Conservation (phyloP, 2,797 vertebrate species). For the Psittacula echo region DNA sequence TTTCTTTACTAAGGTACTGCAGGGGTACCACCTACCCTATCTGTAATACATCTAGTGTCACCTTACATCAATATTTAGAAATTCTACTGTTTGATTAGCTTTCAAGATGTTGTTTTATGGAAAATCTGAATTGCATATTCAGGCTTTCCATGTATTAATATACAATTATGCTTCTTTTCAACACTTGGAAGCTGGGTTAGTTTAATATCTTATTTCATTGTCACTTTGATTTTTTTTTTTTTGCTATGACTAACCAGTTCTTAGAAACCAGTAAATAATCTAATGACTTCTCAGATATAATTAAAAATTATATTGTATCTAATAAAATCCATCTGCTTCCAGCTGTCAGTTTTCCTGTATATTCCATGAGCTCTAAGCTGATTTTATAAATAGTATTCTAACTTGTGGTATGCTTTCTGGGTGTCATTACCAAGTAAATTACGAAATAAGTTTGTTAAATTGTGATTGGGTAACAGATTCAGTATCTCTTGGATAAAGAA, state of each 20-base stretch:
- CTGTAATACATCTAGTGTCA: background rate
- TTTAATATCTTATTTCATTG: background rate
- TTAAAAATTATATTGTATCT: background rate
- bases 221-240: background rate
- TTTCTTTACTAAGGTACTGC: background rate
- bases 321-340: background rate
- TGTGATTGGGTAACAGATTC: background rate
- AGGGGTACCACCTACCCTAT: background rate
- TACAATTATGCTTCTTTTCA: background rate
- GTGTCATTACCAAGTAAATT: background rate
- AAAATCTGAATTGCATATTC: background rate
- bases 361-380: background rate
- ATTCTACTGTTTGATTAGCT: background rate
- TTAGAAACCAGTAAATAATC: background rate
- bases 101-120: background rate
- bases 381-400: background rate
- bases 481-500: background rate
- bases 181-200: background rate
- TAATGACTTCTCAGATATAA: background rate
- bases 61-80: background rate
- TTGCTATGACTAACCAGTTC: background rate
- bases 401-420: background rate
- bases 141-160: background rate
- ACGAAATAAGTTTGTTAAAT: background rate
- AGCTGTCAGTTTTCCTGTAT: background rate